Conservation (phyloP, 2,888 invertebrate species). For the Esperia sulphurella region DNA sequence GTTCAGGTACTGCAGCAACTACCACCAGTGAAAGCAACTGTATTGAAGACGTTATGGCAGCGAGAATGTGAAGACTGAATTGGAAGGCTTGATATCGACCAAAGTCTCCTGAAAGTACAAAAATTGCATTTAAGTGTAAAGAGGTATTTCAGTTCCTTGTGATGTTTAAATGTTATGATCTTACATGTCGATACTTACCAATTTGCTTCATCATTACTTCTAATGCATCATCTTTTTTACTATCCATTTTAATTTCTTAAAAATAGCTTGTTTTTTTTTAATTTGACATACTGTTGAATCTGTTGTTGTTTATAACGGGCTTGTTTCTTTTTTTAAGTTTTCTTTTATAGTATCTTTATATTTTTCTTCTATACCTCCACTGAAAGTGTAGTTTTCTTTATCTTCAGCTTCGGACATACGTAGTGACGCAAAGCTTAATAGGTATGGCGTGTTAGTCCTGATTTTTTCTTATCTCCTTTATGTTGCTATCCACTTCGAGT, state of each 20-base stretch:
- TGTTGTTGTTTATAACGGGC: background rate
- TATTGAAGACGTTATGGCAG: conserved; percentile 82
- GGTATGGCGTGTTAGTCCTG: no score
- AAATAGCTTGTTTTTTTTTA: background rate
- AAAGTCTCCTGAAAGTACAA: conserved; percentile 78
- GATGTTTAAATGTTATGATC: background rate
- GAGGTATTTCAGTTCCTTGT: background rate
- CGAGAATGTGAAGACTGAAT: conserved; percentile 82
- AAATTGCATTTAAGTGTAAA: background rate
- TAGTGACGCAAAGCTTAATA: no score
- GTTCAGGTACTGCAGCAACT: conserved; percentile 83
- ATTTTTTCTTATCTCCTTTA: background rate
- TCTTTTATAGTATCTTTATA: no score
- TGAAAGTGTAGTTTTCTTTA: no score
- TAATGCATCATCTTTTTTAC: conserved; percentile 3
- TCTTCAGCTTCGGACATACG: no score
- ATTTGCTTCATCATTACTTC: conserved; percentile 10
- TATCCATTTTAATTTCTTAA: background rate
- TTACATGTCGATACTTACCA: conserved; percentile 1
- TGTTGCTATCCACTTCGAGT: background rate
- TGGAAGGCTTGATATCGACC: conserved; percentile 84
- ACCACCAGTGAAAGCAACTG: conserved; percentile 85
- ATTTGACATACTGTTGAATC: background rate
- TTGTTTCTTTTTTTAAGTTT: no score
- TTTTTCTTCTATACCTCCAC: no score